Conservation (phyloP, 2,797 vertebrate genomes). For the Cynodonichthys magdalenae region DNA sequence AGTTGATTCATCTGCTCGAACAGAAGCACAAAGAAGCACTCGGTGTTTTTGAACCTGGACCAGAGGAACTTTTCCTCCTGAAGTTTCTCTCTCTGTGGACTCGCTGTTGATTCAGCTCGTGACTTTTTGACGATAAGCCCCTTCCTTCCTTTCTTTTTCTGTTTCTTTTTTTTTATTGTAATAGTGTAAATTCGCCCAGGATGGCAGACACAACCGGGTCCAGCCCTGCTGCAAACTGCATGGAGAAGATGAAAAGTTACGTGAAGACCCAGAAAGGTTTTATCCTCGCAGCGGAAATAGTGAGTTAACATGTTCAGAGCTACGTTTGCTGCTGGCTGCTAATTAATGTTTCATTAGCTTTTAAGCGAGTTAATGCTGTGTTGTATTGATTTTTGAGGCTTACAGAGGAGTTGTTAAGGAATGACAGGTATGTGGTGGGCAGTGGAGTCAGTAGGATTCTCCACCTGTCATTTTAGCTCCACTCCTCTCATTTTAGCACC, state of each 20-base stretch:
- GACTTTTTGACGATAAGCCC: too few species aligned
- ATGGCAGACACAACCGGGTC: constrained; percentile 72
- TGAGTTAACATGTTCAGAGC: constrained; percentile 59
- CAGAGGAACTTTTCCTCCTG: too few species aligned
- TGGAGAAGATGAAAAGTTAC: constrained; percentile 74
- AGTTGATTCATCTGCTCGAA: too few species aligned
- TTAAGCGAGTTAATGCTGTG: neutral
- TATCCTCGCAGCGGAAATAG: constrained; percentile 76
- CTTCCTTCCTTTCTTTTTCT: too few species aligned
- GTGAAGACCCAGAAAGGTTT: constrained; percentile 75
- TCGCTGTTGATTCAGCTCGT: too few species aligned
- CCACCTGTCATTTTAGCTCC: constrained; percentile 63
- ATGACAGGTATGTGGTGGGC: constrained; percentile 56
- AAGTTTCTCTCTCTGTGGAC: too few species aligned
- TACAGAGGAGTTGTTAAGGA: constrained; percentile 2
- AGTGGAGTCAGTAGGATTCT: constrained; percentile 17
- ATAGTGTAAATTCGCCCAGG: constrained; percentile 1
- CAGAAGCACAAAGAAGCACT: too few species aligned
- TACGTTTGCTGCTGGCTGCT: neutral
- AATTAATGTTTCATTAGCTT: constrained; percentile 22
- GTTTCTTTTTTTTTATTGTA: too few species aligned
- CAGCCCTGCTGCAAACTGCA: constrained; percentile 8
- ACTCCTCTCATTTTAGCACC: constrained; percentile 56
- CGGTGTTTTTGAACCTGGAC: too few species aligned
- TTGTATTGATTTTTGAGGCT: constrained; percentile 11